Base-by-base conservation (phyloP, 2,888 invertebrate species). In the Tupiocoris notatus region DNA sequence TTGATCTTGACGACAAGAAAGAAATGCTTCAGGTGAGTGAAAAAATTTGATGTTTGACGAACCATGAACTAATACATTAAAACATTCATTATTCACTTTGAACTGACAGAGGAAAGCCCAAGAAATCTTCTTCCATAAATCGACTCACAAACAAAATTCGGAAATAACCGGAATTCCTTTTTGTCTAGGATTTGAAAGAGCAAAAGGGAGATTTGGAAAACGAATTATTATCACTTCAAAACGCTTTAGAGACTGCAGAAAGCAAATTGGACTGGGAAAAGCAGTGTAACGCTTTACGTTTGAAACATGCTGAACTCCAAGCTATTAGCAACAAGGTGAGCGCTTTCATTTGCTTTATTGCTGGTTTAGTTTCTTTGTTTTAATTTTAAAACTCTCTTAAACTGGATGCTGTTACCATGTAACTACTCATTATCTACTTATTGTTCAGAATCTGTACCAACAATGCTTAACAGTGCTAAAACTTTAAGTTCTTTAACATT, bases 1-100 rank as follows among this genome's bases (percentile, higher is more conserved):
- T 77, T 23, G 76, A 78, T 24, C 2, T 76, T 2, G 59, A 58
- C 59, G 75, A 75, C 17, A 76, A 71, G 62, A 62, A 77, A 16
- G 67, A 77, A 57, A 22, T 77, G 0, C 39, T 77, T 1, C 56
- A 70, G 61, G 78, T 77, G 68, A 25, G n/a, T n/a, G n/a, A n/a
- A n/a, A n/a, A n/a, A n/a, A n/a, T n/a, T n/a, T n/a, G n/a, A n/a
- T n/a, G n/a, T n/a, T n/a, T n/a, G n/a, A n/a, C n/a, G n/a, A n/a
- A n/a, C n/a, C n/a, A n/a, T n/a, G n/a, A n/a, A n/a, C n/a, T n/a
- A n/a, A n/a, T n/a, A n/a, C n/a, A n/a, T n/a, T n/a, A n/a, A n/a
- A n/a, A n/a, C n/a, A n/a, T n/a, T n/a, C n/a, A n/a, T n/a, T n/a
- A n/a, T n/a, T n/a, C n/a, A n/a, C n/a, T n/a, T n/a, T n/a, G n/a